Evolutionary conservation across 2,888 invertebrate genomes (phyloP).

Genomic region (Psococerastis gibbosa): DNA sequence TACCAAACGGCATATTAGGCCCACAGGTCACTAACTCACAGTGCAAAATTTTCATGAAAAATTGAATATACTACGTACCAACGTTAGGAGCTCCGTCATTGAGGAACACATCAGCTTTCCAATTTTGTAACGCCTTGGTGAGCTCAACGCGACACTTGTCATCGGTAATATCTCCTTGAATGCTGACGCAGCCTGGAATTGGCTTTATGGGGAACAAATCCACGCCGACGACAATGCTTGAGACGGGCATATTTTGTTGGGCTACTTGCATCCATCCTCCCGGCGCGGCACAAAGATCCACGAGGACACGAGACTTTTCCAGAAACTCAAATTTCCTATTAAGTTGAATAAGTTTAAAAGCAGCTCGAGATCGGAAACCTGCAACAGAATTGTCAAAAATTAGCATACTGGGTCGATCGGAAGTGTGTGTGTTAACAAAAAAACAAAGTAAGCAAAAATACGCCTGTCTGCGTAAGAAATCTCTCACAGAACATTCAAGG

Average conservation of each 20-base stretch:
- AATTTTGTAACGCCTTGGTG: conserved; percentile 71
- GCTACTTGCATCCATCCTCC: conserved; percentile 99
- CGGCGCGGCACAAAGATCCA: conserved; percentile 97
- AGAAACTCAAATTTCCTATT: conserved; percentile 95
- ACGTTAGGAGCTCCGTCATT: conserved; percentile 99
- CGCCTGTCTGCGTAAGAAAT: conserved; percentile 3
- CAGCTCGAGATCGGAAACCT: conserved; percentile 94
- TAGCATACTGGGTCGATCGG: neutral
- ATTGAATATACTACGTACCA: conserved; percentile 26
- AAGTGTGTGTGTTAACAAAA: conserved; percentile 1
- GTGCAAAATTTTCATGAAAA: no score
- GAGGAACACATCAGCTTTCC: conserved; percentile 93
- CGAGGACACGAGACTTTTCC: conserved; percentile 85
- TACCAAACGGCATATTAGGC: no score
- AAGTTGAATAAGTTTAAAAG: conserved; percentile 96
- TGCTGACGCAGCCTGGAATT: conserved; percentile 73
- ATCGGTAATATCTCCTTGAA: conserved; percentile 92
- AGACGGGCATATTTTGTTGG: conserved; percentile 91
- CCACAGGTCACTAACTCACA: no score
- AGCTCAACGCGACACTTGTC: conserved; percentile 73
- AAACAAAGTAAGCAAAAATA: neutral
- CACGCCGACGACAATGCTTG: conserved; percentile 84
- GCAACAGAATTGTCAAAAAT: conserved; percentile 17
- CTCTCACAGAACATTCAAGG: conserved; percentile 1
- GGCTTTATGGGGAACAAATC: conserved; percentile 89